Evolutionary conservation across 92 coral and sea anemone genomes (phyloP).

Genomic region (Umimayanthus kanabou): DNA sequence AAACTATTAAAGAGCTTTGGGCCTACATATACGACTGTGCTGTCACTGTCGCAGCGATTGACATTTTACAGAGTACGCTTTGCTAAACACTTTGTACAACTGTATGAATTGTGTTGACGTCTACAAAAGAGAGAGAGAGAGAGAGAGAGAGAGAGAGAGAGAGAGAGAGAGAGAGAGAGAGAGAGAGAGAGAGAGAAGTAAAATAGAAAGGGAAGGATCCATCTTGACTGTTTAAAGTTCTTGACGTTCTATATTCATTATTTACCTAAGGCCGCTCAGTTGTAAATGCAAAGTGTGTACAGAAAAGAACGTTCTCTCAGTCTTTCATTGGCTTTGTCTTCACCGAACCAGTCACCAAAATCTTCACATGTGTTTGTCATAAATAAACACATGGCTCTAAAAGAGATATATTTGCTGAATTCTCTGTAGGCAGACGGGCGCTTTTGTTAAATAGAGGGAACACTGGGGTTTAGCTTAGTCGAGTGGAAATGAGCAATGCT

Average conservation of each 20-base stretch:
- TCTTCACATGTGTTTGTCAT: slow-evolving; percentile 44
- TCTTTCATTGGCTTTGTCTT: slow-evolving; percentile 39
- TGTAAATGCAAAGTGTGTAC: background rate
- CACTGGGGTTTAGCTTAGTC: background rate
- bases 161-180: no score
- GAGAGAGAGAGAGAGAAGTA: background rate
- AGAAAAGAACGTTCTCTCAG: background rate
- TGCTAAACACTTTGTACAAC: background rate
- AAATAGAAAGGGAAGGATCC: background rate
- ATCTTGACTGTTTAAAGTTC: background rate
- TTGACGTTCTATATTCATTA: background rate
- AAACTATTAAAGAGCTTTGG: slow-evolving; percentile 23
- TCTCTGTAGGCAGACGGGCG: slow-evolving; percentile 6
- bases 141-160: background rate
- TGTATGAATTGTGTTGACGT: background rate
- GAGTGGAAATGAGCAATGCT: slow-evolving; percentile 2
- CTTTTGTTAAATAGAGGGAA: slow-evolving; percentile 33
- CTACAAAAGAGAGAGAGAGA: background rate
- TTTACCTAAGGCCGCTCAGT: no score
- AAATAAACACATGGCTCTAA: slow-evolving; percentile 42
- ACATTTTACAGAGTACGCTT: background rate
- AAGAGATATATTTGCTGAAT: slow-evolving; percentile 38
- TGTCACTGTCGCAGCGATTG: background rate
- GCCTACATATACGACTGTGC: background rate
- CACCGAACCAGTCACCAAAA: slow-evolving; percentile 10